Base-by-base conservation (phyloP, 1,140 invertebrate genomes). In the Eriosoma lanigerum region DNA sequence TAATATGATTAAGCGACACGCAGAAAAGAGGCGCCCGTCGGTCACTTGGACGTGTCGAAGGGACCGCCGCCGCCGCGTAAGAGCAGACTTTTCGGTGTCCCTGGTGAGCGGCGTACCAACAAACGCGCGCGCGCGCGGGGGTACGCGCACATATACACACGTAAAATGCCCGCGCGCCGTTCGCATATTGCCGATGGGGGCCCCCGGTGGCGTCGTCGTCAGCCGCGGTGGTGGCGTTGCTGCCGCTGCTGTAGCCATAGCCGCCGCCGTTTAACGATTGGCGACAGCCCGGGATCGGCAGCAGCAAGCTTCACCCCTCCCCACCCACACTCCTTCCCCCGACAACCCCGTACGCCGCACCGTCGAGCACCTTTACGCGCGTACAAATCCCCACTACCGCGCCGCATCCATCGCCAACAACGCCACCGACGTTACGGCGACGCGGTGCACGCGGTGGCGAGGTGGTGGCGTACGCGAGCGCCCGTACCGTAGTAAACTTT, bases 241-340 rank as follows among this genome's bases (percentile, higher is more conserved):
- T 19, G 73, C 15, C 19, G 73, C 26, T 56, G 72, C 24, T 15
- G 70, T 8, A 3, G 66, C 68, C 46, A 21, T 26, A 26, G 70
- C 72, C 72, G 72, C 73, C 73, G 73, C 73, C 75, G 75, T 78
- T 78, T 78, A 78, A 78, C 75, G 75, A 78, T 78, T 78, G 75
- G 75, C 75, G 75, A 78, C 75, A 78, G 75, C 75, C 75, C 75
- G 75, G 75, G 75, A 78, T 78, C 75, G 75, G 75, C 75, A 78
- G 75, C 75, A 78, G 75, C 75, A 48, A 76, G 52, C 56, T 60
- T 60, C 56, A 38, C 56, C 75, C 21, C 12, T 9, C 56, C 56
- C 56, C 21, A 12, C 17, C 38, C 38, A 21, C 38, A n/a, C 26
- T 19, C 72, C 26, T 19, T 52, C 12, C 32, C 32, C 70, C 70